Conservation (phyloP, 2,888 invertebrate species). For the Cacoxenus indagator region DNA sequence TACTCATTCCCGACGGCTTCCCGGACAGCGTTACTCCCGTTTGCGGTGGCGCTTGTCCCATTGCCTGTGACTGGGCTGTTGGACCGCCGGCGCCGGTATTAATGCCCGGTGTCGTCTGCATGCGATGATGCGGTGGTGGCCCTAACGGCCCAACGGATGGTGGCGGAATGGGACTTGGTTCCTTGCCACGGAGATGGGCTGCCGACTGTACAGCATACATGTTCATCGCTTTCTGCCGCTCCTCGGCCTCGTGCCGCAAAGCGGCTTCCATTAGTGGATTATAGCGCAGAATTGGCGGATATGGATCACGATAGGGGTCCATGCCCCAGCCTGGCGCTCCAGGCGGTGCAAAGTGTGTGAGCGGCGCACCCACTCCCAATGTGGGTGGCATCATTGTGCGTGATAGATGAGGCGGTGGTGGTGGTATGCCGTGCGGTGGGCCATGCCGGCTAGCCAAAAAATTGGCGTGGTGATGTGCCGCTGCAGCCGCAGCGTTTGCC, state of each 20-base stretch:
- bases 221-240: slow-evolving; percentile 82
- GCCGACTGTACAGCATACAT: slow-evolving; percentile 77
- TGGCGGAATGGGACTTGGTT: slow-evolving; percentile 70
- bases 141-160: slow-evolving; percentile 60
- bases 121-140: slow-evolving; percentile 65
- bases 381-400: slow-evolving; percentile 73
- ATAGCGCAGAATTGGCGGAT: slow-evolving; percentile 79
- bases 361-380: slow-evolving; percentile 70
- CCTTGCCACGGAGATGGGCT: slow-evolving; percentile 68
- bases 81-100: slow-evolving; percentile 25
- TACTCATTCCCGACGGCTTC: slow-evolving; percentile 39
- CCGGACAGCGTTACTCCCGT: slow-evolving; percentile 29
- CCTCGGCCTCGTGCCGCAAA: slow-evolving; percentile 83
- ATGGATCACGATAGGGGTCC: slow-evolving; percentile 79
- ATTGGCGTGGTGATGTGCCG: slow-evolving; percentile 69
- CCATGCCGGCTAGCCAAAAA: slow-evolving; percentile 72
- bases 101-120: slow-evolving; percentile 50
- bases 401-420: slow-evolving; percentile 72
- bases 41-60: slow-evolving; percentile 24
- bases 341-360: slow-evolving; percentile 75
- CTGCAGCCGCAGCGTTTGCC: slow-evolving; percentile 67
- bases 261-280: slow-evolving; percentile 86
- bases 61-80: slow-evolving; percentile 22
- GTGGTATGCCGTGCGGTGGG: slow-evolving; percentile 69
- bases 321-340: slow-evolving; percentile 73